phyloP scores from a whole-genome alignment of 1,140 invertebrate species.

The Trichoplusia ni region DNA sequence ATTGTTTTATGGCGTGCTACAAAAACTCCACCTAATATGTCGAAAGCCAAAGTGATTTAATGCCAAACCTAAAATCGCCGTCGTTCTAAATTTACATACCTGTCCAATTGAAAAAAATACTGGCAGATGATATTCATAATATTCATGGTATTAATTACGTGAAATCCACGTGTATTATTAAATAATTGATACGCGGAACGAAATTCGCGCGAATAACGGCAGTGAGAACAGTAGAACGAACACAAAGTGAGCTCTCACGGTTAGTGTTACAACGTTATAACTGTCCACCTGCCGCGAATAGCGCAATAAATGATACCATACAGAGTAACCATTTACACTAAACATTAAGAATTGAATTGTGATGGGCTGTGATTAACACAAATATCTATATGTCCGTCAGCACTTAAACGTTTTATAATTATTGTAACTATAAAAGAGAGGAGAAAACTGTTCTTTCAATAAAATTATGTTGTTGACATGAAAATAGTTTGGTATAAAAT shows the following conservation, averaged over 20 bases:
- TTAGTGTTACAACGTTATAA: conserved; percentile 28
- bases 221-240: conserved; percentile 5
- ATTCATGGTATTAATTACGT: background rate
- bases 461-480: too few relatives aligned
- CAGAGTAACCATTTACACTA: background rate
- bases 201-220: conserved; percentile 13
- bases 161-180: background rate
- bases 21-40: background rate
- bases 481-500: too few relatives aligned
- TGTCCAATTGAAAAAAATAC: too few relatives aligned
- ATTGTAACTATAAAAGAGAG: too few relatives aligned
- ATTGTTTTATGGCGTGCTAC: conserved; percentile 1
- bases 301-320: conserved; percentile 16
- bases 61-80: background rate
- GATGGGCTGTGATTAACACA: too few relatives aligned
- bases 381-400: too few relatives aligned
- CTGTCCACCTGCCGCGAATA: conserved; percentile 23
- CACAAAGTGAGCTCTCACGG: conserved; percentile 19
- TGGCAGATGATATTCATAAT: too few relatives aligned
- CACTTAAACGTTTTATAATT: too few relatives aligned
- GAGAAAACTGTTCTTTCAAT: too few relatives aligned
- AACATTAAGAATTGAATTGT: background rate
- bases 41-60: background rate
- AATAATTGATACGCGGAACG: background rate
- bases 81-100: conserved; percentile 19